Evolutionary conservation across 1,140 invertebrate species (phyloP).

Genomic region (Neodiprion virginianus): DNA sequence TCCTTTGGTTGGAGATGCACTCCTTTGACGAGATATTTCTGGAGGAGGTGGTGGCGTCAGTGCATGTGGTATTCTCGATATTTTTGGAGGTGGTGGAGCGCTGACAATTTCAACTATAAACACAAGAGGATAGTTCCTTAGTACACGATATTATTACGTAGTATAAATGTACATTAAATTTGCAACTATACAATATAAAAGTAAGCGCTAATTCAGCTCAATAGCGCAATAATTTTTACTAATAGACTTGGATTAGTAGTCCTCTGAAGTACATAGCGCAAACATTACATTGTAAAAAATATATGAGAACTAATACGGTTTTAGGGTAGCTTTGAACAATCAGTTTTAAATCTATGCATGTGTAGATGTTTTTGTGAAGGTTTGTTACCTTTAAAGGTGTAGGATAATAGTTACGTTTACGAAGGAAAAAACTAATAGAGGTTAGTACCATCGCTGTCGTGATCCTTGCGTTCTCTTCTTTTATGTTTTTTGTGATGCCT

Average conservation of each 20-base stretch:
- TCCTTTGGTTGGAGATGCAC: slow-evolving; percentile 54
- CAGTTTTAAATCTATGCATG: too few relatives aligned
- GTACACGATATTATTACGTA: background rate
- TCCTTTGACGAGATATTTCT: slow-evolving; percentile 46
- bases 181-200: background rate
- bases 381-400: too few relatives aligned
- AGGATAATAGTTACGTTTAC: too few relatives aligned
- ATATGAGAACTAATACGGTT: too few relatives aligned
- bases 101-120: slow-evolving; percentile 55
- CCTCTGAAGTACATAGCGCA: too few relatives aligned
- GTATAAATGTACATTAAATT: background rate
- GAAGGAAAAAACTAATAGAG: slow-evolving; percentile 14
- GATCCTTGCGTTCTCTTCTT: slow-evolving; percentile 66
- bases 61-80: slow-evolving; percentile 49
- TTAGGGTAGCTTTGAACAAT: too few relatives aligned
- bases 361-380: too few relatives aligned
- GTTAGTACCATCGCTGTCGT: slow-evolving; percentile 66
- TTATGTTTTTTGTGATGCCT: slow-evolving; percentile 69
- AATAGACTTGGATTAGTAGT: too few relatives aligned
- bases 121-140: background rate
- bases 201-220: too few relatives aligned
- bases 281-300: too few relatives aligned
- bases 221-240: too few relatives aligned
- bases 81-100: slow-evolving; percentile 55
- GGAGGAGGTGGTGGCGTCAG: slow-evolving; percentile 57